Base-by-base conservation (phyloP, 1,140 invertebrate species). In the Zophobas morio region DNA sequence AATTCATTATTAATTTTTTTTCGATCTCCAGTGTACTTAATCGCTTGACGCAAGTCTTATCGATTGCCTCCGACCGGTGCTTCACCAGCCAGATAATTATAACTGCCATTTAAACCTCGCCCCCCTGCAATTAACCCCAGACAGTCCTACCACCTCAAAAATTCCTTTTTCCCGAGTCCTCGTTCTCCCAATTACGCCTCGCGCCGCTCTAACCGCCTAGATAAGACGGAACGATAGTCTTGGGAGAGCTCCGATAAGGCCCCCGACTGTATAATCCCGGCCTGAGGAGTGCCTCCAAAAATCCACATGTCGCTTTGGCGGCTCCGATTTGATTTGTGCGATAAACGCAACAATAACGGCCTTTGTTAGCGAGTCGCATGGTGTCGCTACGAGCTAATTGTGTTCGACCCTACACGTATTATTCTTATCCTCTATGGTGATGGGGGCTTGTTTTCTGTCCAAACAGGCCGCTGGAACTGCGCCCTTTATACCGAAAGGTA, bases 351-450 rank as follows among this genome's bases (percentile, higher is more conserved):
- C 39, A 66, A 66, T 42, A 46, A 66, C 39, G 46, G 20, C n/a
- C 49, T 51, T 51, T 51, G 49, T 51, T 51, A 20, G 3, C 49
- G n/a, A 20, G 49, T n/a, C 20, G 49, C 20, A 37, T 66, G 8
- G 60, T 66, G 37, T 66, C 60, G 39, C 37, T 39, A 66, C 46
- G 37, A 40, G 60, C 60, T 66, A 66, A 66, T 71, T 72, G 39
- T 81, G 35, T 75, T 77, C 56, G 8, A 77, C 63, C 75, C 72
- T 40, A 63, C 1, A 49, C 75, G 34, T 39, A 54, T 47, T 81
- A 79, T 75, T 70, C 63, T 33, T 80, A 71, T 72, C 78, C 78
- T 40, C 60, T 4, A 42, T 32, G 39, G 60, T 46, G 60, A 66
- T 66, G 60, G 60, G 33, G 35, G 20, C 60, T 42, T 66, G 60